phyloP scores from a whole-genome alignment of 2,113 vertebrate species.

The Thamnaconus septentrionalis region DNA sequence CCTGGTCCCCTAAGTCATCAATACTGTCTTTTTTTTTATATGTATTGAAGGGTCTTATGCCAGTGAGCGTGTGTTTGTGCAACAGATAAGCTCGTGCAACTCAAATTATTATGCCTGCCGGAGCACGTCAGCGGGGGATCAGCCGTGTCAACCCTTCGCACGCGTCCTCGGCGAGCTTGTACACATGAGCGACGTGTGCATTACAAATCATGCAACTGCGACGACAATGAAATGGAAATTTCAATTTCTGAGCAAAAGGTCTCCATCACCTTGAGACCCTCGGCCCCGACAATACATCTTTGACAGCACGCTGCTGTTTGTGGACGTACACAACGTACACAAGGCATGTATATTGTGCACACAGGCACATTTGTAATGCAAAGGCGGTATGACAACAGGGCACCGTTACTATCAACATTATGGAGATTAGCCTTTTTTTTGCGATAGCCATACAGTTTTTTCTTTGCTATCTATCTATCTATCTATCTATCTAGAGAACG shows the following conservation, averaged over 20 bases:
- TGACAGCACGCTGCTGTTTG: not conserved
- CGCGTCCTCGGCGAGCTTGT: constrained; percentile 14
- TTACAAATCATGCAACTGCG: not conserved
- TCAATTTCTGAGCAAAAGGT: constrained; percentile 21
- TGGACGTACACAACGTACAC: too few species aligned
- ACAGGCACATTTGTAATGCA: constrained; percentile 11
- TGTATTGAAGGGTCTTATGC: constrained; percentile 12
- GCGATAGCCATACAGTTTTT: too few species aligned
- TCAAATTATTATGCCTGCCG: constrained; percentile 34
- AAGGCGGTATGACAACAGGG: constrained; percentile 9
- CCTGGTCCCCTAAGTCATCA: constrained; percentile 34
- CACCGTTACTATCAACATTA: too few species aligned
- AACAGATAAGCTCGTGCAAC: constrained; percentile 26
- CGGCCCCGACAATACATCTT: constrained; percentile 24
- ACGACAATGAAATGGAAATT: constrained; percentile 20
- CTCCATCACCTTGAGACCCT: constrained; percentile 22
- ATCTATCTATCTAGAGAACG: too few species aligned
- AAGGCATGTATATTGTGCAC: too few species aligned
- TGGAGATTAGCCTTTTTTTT: too few species aligned
- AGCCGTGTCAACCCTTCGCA: constrained; percentile 15
- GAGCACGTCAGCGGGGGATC: constrained; percentile 38
- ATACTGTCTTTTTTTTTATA: constrained; percentile 31
- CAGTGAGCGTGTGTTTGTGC: constrained; percentile 22
- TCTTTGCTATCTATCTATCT: too few species aligned
- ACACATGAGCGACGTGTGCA: not conserved